A percentile compares a stretch with the other conserved stretches of the same genome.
These are phyloP conservation scores for Peromyscus maniculatus DNA, from an alignment of 2,113 vertebrate species.

Conservation along the genomic window DNA sequence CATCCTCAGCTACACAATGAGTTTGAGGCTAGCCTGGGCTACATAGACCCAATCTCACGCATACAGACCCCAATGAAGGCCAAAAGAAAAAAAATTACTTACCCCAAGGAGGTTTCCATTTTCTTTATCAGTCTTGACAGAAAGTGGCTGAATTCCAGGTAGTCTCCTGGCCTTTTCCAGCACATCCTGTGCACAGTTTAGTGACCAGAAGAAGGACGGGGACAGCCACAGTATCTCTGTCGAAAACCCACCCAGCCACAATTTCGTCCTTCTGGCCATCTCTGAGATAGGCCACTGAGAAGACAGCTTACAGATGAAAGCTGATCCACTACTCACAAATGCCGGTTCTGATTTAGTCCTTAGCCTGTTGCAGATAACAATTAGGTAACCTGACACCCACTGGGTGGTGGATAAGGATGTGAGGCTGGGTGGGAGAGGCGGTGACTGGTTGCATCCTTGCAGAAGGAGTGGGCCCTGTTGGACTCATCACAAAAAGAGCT, in stretches of 20 bases:
- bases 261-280: background rate
- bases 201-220: background rate
- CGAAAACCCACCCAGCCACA: background rate
- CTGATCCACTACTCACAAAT: background rate
- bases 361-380: background rate
- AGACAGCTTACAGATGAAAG: background rate
- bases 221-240: background rate
- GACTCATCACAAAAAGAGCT: conserved; percentile 73
- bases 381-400: background rate
- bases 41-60: too few relatives aligned
- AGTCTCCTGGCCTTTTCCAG: background rate
- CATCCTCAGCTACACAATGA: background rate
- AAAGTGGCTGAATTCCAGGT: background rate
- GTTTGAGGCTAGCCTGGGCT: background rate
- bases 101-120: background rate
- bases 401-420: background rate
- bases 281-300: background rate
- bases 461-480: conserved; percentile 74
- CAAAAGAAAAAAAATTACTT: background rate
- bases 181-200: background rate
- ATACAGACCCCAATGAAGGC: background rate
- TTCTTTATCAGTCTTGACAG: background rate
- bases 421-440: background rate
- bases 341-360: background rate
- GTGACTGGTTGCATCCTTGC: background rate